phyloP scores from a whole-genome alignment of 2,797 vertebrate genomes.

The Psittacula echo region DNA sequence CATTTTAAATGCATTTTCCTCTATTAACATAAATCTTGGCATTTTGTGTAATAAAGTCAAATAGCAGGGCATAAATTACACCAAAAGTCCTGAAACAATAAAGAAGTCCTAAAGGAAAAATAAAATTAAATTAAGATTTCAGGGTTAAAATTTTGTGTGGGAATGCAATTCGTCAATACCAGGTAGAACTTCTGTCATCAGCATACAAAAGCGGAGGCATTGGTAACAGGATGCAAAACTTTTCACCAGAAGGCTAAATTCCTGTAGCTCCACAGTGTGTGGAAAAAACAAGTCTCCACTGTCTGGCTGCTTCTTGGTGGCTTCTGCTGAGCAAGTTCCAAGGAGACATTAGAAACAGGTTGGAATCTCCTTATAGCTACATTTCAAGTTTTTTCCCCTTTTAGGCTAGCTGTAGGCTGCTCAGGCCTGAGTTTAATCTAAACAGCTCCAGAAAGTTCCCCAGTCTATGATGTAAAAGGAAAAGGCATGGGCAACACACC shows the following conservation, averaged over 20 bases:
- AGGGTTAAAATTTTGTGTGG: not conserved
- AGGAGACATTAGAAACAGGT: not conserved
- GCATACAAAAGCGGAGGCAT: not conserved
- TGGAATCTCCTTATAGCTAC: not conserved
- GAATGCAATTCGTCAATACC: not conserved
- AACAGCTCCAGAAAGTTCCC: not conserved
- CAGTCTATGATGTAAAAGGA: not conserved
- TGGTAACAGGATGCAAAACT: not conserved
- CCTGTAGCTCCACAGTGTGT: not conserved
- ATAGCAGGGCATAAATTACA: slow-evolving; percentile 40
- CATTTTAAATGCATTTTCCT: slow-evolving; percentile 51
- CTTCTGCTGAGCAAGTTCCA: not conserved
- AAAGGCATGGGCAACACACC: not conserved
- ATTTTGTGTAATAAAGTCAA: slow-evolving; percentile 17
- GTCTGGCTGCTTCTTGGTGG: slow-evolving; percentile 1
- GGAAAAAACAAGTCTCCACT: not conserved
- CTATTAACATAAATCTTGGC: slow-evolving; percentile 47
- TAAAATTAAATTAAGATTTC: not conserved
- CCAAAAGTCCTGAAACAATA: not conserved
- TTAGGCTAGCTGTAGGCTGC: not conserved
- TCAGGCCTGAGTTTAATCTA: not conserved
- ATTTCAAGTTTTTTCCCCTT: not conserved
- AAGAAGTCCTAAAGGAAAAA: slow-evolving; percentile 8
- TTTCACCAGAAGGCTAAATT: not conserved
- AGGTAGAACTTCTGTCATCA: not conserved